phyloP scores from a whole-genome alignment of 2,113 vertebrate species.

The pig (Sus scrofa) region DNA sequence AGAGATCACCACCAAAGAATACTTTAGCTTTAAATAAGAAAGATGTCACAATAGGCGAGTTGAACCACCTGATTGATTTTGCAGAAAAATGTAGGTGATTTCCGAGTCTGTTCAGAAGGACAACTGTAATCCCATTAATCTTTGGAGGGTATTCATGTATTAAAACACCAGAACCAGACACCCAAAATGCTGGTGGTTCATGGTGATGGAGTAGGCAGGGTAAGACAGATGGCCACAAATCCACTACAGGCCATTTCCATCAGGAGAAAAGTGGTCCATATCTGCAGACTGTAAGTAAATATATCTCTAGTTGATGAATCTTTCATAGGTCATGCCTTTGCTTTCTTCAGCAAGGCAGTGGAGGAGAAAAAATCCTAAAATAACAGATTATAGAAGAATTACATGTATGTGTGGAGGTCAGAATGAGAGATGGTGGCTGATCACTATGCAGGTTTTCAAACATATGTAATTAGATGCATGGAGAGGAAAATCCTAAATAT shows the following conservation, averaged over 20 bases:
- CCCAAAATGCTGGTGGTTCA: neutral
- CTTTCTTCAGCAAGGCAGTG: neutral
- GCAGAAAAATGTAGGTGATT: neutral
- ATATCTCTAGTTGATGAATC: neutral
- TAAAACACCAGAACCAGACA: neutral
- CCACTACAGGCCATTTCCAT: neutral
- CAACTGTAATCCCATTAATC: neutral
- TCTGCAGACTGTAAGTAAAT: neutral
- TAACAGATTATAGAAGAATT: neutral
- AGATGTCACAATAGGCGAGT: neutral
- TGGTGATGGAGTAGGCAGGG: neutral
- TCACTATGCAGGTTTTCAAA: neutral
- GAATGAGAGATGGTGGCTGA: neutral
- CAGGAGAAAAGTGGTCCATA: neutral
- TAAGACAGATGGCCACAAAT: neutral
- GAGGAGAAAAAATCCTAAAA: neutral
- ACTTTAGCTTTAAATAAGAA: neutral
- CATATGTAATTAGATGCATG: neutral
- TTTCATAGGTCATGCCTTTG: neutral
- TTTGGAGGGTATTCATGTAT: neutral
- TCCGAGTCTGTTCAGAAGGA: neutral
- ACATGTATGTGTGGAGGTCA: fast-evolving
- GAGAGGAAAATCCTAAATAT: neutral
- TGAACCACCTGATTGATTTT: neutral
- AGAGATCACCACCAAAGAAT: neutral